Evolutionary conservation across 2,113 vertebrate genomes (phyloP), one percentile per base, ranked within the genome.

Genomic region (Hepsetus odoe): DNA sequence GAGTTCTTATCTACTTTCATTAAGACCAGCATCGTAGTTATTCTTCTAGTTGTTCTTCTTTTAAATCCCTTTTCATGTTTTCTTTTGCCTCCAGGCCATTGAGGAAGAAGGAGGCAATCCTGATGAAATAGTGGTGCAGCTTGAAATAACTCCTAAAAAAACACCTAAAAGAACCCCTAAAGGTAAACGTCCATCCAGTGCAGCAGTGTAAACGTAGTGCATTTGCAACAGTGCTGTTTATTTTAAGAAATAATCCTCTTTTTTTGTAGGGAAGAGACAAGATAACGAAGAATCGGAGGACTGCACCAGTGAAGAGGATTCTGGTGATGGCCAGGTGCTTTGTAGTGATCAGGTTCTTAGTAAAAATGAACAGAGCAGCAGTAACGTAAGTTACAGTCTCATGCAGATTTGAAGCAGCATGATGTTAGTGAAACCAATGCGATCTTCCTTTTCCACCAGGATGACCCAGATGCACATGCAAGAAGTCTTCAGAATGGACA

Each of bases 21-120:
- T 33, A 2, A 64, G n/a, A n/a, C 30, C 6, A n/a, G n/a, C n/a
- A n/a, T n/a, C n/a, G n/a, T n/a, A n/a, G n/a, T n/a, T n/a, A 12
- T 8, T 10, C 22, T 5, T 4, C n/a, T 18, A 51, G 6, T 51
- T 51, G 5, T 51, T 20, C 16, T 20, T 51, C n/a, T 51, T n/a
- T 20, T 13, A 51, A 51, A 20, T 1, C 0, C 2, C 18, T 5
- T 61, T 3, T 61, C 13, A 32, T 61, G 18, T 16, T 22, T 22
- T 18, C 11, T 74, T 42, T 72, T 44, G 12, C 4, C 46, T 0
- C 42, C 67, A 99, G 97, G 97, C 94, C 0, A 93, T 99, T 74
- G 94, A 97, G 76, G 96, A 98, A 16, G 97, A 99, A 85, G 97
- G 96, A 3, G 96, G 94, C 0, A 95, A 98, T 87, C 94, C 96